Evolutionary conservation across 2,888 invertebrate genomes (phyloP).

Genomic region (Acanthosoma haemorrhoidale): DNA sequence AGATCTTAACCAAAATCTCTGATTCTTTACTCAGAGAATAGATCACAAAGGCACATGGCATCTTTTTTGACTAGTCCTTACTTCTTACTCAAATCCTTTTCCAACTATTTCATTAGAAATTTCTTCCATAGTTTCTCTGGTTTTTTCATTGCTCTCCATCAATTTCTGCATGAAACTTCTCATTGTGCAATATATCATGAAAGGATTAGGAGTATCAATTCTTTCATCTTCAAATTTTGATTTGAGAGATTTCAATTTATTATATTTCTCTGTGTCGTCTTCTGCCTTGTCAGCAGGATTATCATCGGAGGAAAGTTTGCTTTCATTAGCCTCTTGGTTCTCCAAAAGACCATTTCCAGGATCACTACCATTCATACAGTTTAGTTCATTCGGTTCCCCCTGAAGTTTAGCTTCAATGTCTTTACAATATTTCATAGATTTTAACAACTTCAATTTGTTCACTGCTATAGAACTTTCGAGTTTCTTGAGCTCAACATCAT

Average conservation of each 20-base stretch:
- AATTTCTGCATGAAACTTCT: conserved; percentile 32
- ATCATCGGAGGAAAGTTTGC: conserved; percentile 8
- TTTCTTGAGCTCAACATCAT: conserved; percentile 34
- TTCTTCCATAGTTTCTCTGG: not conserved
- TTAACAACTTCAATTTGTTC: conserved; percentile 33
- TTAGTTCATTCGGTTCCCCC: not conserved
- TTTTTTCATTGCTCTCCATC: conserved; percentile 5
- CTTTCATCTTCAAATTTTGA: conserved; percentile 39
- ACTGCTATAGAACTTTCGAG: conserved; percentile 34
- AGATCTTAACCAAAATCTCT: conserved; percentile 13
- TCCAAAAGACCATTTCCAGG: not conserved
- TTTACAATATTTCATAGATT: conserved; percentile 34
- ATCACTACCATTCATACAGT: not conserved
- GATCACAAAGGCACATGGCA: conserved; percentile 18
- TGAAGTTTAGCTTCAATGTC: conserved; percentile 32
- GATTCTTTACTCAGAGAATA: not conserved
- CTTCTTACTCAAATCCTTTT: conserved; percentile 6
- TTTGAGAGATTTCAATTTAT: conserved; percentile 34
- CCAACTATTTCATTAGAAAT: conserved; percentile 19
- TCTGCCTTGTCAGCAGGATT: conserved; percentile 17
- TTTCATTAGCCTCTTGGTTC: conserved; percentile 11
- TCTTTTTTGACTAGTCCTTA: not conserved
- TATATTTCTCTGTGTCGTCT: conserved; percentile 30
- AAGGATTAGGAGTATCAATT: conserved; percentile 41
- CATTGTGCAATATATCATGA: conserved; percentile 34